Base-by-base conservation (phyloP, 2,797 vertebrate genomes). In the Chloroceryle amazona region DNA sequence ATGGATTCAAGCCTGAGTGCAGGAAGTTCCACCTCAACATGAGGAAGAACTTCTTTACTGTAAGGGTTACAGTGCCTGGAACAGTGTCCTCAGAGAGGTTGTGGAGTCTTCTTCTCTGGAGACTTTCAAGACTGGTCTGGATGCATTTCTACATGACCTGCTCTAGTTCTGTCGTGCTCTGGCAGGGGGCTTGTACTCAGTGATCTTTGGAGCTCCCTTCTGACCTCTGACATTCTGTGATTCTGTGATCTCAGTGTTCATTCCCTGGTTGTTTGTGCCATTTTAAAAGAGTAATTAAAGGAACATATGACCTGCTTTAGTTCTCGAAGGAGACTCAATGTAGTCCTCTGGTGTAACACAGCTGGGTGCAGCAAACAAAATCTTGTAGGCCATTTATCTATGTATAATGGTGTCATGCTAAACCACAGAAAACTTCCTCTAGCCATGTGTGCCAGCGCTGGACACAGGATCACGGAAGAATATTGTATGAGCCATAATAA, bases 271-370 rank as follows among this genome's bases (percentile, higher is more conserved):
- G 37, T 1, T 72, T 75, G 29, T 81, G 29, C 51, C 35, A 39
- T 81, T 86, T 81, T 44, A 57, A 68, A 80, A 88, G 47, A 86
- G 33, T 31, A 68, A 90, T 93, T 88, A 95, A 81, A 91, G 21
- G 26, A 89, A 74, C 33, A 49, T 18, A 54, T 16, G 31, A 85
- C 81, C 49, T 71, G 71, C 75, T 86, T 90, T 78, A 65, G 65
- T 95, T 85, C 85, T 93, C 3, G 0, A 23, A 85, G 39, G 54
- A 93, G 52, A 65, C 17, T 63, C 65, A 4, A 4, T 26, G 21
- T 33, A 67, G 44, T 71, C 33, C 37, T 83, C 57, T 54, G 5
- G 41, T 90, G n/a, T 86, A 88, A 87, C 74, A 52, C 51, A 92
- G 67, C 37, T 80, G 67, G 55, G 11, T 67, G 52, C 31, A 74